Percentiles rank a stretch among this genome's conserved stretches.
phyloP scores from a whole-genome alignment of 2,888 invertebrate genomes.

The Pseudococcus longispinus region DNA sequence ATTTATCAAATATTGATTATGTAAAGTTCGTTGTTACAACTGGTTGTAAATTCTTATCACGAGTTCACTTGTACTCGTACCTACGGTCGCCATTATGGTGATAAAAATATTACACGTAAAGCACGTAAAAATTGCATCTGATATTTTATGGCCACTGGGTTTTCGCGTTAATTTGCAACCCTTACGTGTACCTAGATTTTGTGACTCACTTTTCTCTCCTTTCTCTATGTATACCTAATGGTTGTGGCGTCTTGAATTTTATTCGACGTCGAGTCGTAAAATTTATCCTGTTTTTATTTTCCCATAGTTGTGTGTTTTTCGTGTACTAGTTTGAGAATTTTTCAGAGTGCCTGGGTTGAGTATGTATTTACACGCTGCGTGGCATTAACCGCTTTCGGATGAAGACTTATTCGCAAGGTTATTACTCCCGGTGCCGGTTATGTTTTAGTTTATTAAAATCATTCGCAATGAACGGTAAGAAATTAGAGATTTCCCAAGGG shows the following conservation, averaged over 20 bases:
- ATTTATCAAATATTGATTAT: not conserved
- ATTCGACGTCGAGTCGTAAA: not conserved
- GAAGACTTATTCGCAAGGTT: slow-evolving; percentile 3
- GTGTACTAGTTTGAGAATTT: not conserved
- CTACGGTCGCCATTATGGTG: not conserved
- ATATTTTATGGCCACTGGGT: not conserved
- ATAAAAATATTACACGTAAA: not conserved
- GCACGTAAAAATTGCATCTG: not conserved
- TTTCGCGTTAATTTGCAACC: not conserved
- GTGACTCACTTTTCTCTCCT: not conserved
- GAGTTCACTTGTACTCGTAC: not conserved
- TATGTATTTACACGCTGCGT: not conserved
- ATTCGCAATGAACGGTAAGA: slow-evolving; percentile 9
- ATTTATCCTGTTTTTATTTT: not conserved
- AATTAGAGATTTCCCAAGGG: slow-evolving; percentile 46
- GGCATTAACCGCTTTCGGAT: not conserved
- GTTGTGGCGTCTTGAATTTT: not conserved
- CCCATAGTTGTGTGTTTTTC: not conserved
- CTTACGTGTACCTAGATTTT: not conserved
- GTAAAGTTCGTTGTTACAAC: not conserved
- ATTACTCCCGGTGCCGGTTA: slow-evolving; percentile 41
- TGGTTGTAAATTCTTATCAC: not conserved
- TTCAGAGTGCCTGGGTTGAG: not conserved
- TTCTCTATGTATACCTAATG: not conserved
- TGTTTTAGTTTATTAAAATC: slow-evolving; percentile 20